Conservation (phyloP, 2,888 invertebrate genomes). For the Andrena haemorrhoa region DNA sequence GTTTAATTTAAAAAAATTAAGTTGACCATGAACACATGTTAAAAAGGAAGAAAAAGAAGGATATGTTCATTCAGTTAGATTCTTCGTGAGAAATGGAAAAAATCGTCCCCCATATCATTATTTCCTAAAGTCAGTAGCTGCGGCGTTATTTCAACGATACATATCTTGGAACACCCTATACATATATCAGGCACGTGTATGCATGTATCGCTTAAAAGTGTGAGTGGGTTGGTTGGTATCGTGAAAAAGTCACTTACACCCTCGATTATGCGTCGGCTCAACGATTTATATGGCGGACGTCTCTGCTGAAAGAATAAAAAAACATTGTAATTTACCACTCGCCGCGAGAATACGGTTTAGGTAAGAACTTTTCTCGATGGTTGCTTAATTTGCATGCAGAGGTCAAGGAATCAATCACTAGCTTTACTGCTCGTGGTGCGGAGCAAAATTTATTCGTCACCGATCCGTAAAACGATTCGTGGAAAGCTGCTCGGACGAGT, state of each 20-base stretch:
- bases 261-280: slow-evolving; percentile 29
- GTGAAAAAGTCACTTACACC: slow-evolving; percentile 35
- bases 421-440: background rate
- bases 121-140: no score
- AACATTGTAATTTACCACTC: slow-evolving; percentile 9
- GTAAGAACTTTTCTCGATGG: background rate
- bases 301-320: slow-evolving; percentile 27
- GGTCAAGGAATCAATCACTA: slow-evolving; percentile 48
- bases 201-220: background rate
- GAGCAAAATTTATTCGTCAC: slow-evolving; percentile 37
- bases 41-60: no score
- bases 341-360: background rate
- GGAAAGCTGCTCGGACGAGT: slow-evolving; percentile 13
- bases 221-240: slow-evolving; percentile 11
- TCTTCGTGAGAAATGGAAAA: no score
- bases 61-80: no score
- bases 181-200: background rate
- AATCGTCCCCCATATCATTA: no score
- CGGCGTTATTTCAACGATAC: background rate
- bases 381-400: slow-evolving; percentile 48
- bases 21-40: no score
- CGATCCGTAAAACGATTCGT: slow-evolving; percentile 22
- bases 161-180: background rate
- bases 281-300: slow-evolving; percentile 34
- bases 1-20: no score